Conservation (phyloP, 2,888 invertebrate species). For the Fragum fragum region DNA sequence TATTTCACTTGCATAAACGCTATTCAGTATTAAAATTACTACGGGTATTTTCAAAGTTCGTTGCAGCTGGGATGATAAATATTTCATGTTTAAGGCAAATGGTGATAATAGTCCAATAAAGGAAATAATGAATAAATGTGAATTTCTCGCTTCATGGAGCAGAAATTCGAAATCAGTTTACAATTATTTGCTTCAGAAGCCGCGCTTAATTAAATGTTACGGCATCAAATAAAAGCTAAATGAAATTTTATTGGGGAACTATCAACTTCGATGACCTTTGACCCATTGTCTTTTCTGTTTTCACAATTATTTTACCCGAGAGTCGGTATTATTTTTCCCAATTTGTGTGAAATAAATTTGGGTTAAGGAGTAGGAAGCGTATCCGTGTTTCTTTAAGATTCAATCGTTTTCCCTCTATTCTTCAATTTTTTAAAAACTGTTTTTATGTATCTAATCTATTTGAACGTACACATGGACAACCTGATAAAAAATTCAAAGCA, state of each 20-base stretch:
- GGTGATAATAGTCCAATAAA: neutral
- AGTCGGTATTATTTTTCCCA: neutral
- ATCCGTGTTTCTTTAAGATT: too few relatives aligned
- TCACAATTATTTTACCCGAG: neutral
- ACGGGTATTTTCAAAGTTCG: too few relatives aligned
- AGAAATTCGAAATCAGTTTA: slow-evolving; percentile 9
- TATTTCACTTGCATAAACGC: too few relatives aligned
- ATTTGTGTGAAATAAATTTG: neutral
- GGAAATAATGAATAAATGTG: slow-evolving; percentile 16
- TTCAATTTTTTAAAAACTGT: too few relatives aligned
- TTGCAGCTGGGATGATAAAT: neutral
- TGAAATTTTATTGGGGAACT: slow-evolving; percentile 20
- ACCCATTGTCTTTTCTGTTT: neutral
- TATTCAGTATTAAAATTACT: too few relatives aligned
- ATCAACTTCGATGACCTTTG: slow-evolving; percentile 3
- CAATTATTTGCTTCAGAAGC: slow-evolving; percentile 8
- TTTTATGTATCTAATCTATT: too few relatives aligned
- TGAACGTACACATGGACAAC: too few relatives aligned
- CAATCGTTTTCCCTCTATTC: too few relatives aligned
- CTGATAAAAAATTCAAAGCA: too few relatives aligned
- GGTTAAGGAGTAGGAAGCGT: too few relatives aligned
- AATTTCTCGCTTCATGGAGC: slow-evolving; percentile 19
- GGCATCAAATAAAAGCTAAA: slow-evolving; percentile 15
- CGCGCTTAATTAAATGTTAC: slow-evolving; percentile 22
- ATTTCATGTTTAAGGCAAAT: slow-evolving; percentile 1